These are phyloP conservation scores for Petrocephalus schoutedeni DNA, from an alignment of 2,797 vertebrate genomes.

Conservation along the genomic window DNA sequence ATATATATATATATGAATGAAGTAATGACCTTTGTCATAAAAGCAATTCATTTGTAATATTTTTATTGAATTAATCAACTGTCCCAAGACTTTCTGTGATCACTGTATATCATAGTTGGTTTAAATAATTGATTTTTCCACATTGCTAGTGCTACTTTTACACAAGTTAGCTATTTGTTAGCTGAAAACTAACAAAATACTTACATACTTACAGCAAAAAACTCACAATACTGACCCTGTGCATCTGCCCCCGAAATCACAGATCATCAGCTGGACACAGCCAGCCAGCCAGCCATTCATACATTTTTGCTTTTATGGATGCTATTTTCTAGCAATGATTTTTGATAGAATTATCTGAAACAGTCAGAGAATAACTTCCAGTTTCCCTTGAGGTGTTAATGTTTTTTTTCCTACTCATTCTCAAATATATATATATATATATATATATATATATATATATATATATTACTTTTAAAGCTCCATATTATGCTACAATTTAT, in stretches of 20 bases:
- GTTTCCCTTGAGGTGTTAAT: neutral
- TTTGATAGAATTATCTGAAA: constrained; percentile 9
- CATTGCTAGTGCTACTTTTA: neutral
- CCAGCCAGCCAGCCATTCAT: neutral
- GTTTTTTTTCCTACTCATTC: neutral
- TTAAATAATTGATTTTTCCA: neutral
- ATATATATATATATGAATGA: neutral
- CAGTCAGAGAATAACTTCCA: neutral
- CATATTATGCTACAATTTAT: neutral
- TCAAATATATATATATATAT: neutral
- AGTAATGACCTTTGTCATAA: neutral
- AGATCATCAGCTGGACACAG: constrained; percentile 2
- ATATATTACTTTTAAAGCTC: neutral
- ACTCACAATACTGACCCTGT: neutral
- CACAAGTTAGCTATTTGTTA: neutral
- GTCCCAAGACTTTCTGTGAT: neutral
- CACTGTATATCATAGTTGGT: neutral
- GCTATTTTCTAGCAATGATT: neutral
- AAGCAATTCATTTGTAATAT: neutral
- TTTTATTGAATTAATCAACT: neutral
- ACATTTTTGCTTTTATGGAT: neutral
- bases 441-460: too few species aligned
- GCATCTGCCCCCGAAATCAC: neutral
- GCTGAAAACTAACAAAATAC: neutral
- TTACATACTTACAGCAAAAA: neutral